Evolutionary conservation across 2,797 vertebrate genomes (phyloP).

Genomic region (Varecia variegata): DNA sequence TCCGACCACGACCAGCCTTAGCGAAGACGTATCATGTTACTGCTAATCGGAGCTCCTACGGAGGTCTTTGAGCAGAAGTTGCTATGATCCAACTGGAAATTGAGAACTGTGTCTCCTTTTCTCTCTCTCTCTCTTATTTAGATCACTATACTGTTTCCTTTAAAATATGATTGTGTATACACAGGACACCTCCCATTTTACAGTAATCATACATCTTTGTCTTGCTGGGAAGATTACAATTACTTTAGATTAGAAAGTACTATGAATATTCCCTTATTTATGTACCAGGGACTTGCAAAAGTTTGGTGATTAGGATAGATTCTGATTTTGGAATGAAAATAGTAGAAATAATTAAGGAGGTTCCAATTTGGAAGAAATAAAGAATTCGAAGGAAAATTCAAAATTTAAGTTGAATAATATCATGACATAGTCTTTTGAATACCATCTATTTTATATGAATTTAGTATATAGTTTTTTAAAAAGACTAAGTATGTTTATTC

Average conservation of each 20-base stretch:
- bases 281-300: background rate
- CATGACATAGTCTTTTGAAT: background rate
- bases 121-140: background rate
- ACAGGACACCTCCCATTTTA: background rate
- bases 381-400: background rate
- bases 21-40: background rate
- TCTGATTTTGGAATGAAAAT: background rate
- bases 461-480: background rate
- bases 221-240: background rate
- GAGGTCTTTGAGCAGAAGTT: background rate
- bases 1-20: background rate
- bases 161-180: background rate
- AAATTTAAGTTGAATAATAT: background rate
- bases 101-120: background rate
- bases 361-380: background rate
- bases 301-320: background rate
- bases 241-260: background rate
- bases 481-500: background rate
- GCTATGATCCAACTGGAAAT: background rate
- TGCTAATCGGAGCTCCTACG: background rate
- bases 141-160: background rate
- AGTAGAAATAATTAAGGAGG: background rate
- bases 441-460: background rate
- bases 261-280: background rate
- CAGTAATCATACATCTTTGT: background rate